Base-by-base conservation (phyloP, 2,888 invertebrate genomes). In the Rutpela maculata region DNA sequence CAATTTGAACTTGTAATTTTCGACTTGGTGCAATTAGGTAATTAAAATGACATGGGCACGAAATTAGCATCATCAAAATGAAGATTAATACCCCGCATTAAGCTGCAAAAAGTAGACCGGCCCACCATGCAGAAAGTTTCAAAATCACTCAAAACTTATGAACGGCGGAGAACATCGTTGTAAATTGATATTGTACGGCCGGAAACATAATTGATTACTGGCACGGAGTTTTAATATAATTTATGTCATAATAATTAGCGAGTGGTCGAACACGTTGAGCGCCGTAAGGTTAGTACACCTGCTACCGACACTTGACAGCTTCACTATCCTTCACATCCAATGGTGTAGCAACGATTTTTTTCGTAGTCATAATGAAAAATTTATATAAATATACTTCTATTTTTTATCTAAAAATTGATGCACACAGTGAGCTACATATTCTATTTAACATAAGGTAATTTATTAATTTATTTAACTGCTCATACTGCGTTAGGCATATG, bases 191-290 rank as follows among this genome's bases (percentile, higher is more conserved):
- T 83, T 84, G 81, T 80, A 79, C 78, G 79, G 75, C 73, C 69
- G 78, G 79, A 74, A 81, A 84, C 83, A 85, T 88, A 89, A 89
- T 88, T 88, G 89, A 88, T 88, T 86, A 87, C 85, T 72, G 78
- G 79, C 83, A 82, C 85, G 79, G 84, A 87, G 88, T 88, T 89
- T 87, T 88, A 87, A 87, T 88, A 86, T 86, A 88, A 89, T 89
- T 89, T 87, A 88, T 87, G 88, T 88, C 86, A 86, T 87, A 88
- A 88, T 88, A 88, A 89, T 88, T 87, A 88, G 87, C 84, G 85
- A 85, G 85, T 85, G 86, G 86, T 82, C 85, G 85, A 86, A 85
- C 86, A 85, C 77, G 84, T 80, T 81, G 83, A 85, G 82, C 83
- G 82, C 81, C 82, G 81, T 78, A 80, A 78, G 78, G 78, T 77